phyloP scores from a whole-genome alignment of 2,113 vertebrate genomes.

The Callaeas wilsoni region DNA sequence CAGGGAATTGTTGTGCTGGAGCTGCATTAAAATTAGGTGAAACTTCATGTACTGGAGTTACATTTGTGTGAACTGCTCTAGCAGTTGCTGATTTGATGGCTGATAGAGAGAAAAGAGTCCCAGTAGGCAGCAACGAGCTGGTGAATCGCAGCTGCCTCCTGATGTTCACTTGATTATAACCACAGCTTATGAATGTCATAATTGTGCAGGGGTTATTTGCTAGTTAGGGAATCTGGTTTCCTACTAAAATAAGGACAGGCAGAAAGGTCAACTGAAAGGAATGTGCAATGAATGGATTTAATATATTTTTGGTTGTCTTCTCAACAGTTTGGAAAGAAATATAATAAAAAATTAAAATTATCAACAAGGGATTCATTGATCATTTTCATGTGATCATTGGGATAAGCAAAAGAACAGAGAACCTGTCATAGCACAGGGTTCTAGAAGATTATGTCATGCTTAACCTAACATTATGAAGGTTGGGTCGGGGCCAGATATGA shows the following conservation, averaged over 20 bases:
- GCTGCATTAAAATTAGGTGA: neutral
- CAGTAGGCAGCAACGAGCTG: neutral
- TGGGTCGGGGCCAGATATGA: neutral
- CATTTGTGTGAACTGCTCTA: neutral
- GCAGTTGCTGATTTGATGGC: neutral
- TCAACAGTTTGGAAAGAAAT: neutral
- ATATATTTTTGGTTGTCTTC: neutral
- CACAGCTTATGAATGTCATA: neutral
- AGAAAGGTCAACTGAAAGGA: neutral
- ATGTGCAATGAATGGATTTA: neutral
- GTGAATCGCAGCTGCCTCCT: neutral
- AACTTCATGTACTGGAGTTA: neutral
- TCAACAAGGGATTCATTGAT: neutral
- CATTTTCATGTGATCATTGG: neutral
- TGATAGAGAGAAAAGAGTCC: neutral
- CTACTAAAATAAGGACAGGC: neutral
- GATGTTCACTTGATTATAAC: slow-evolving; percentile 13
- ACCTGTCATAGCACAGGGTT: neutral
- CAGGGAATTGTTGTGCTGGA: neutral
- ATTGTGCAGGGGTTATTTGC: neutral
- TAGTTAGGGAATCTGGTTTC: neutral
- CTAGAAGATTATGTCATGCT: neutral
- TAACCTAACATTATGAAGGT: neutral
- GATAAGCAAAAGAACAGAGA: neutral
- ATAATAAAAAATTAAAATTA: neutral